Conservation (phyloP, 2,113 vertebrate genomes). For the Lepus europaeus region DNA sequence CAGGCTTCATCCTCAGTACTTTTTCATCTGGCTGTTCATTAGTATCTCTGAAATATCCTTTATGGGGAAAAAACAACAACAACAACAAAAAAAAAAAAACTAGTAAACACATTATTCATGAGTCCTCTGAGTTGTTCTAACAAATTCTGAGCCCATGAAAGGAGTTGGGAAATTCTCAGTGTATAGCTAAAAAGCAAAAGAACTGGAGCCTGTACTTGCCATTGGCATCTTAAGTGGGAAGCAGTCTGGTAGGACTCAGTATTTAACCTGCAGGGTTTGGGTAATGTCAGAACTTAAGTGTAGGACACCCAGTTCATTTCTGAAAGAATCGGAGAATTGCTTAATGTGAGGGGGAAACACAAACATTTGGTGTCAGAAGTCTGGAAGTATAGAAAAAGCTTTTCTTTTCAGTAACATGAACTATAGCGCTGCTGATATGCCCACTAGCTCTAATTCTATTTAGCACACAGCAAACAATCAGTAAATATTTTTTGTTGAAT, state of each 20-base stretch:
- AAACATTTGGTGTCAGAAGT: not conserved
- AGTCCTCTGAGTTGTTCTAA: not conserved
- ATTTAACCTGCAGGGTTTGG: not conserved
- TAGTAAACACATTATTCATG: not conserved
- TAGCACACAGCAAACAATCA: not conserved
- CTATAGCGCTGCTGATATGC: not conserved
- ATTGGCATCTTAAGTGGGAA: not conserved
- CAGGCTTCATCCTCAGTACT: not conserved
- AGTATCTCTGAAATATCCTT: not conserved
- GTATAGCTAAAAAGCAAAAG: not conserved
- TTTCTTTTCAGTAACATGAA: not conserved
- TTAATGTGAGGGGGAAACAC: not conserved
- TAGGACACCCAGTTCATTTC: not conserved
- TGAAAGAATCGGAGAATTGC: not conserved
- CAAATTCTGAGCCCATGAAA: not conserved
- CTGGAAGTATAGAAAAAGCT: not conserved
- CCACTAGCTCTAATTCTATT: not conserved
- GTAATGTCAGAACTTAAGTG: not conserved
- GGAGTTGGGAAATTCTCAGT: not conserved
- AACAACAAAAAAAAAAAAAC: not conserved
- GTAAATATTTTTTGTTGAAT: constrained; percentile 5
- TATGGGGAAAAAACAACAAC: too few relatives aligned
- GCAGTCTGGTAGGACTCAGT: not conserved
- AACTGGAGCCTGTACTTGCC: not conserved
- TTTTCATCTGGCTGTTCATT: not conserved